phyloP scores from a whole-genome alignment of 2,113 vertebrate species.

The Eidolon helvum region DNA sequence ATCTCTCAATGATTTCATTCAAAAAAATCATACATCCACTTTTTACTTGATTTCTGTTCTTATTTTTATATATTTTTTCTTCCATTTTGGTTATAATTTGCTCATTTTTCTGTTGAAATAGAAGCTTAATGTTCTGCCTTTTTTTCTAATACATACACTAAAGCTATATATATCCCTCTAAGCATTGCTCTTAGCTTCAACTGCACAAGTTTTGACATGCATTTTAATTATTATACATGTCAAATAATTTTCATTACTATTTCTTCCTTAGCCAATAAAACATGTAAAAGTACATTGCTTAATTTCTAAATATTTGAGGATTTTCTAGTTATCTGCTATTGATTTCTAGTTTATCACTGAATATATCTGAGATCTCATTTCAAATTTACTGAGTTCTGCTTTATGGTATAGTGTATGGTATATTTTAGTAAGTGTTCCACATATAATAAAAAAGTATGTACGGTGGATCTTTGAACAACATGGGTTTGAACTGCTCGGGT shows the following conservation, averaged over 20 bases:
- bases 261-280: background rate
- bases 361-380: background rate
- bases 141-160: background rate
- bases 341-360: background rate
- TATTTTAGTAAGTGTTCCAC: background rate
- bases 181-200: background rate
- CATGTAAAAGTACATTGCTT: background rate
- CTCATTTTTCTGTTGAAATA: background rate
- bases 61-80: background rate
- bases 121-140: background rate
- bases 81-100: background rate
- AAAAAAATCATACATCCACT: background rate
- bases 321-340: background rate
- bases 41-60: background rate
- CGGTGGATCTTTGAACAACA: background rate
- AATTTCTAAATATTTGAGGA: conserved; percentile 21
- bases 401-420: background rate
- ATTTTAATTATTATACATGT: background rate
- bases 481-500: background rate
- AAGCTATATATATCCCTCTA: background rate
- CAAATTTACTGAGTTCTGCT: background rate
- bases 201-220: background rate
- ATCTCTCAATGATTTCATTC: background rate
- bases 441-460: background rate
- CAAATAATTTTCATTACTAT: background rate